phyloP scores from a whole-genome alignment of 2,888 invertebrate species.

The Pherbina coryleti region DNA sequence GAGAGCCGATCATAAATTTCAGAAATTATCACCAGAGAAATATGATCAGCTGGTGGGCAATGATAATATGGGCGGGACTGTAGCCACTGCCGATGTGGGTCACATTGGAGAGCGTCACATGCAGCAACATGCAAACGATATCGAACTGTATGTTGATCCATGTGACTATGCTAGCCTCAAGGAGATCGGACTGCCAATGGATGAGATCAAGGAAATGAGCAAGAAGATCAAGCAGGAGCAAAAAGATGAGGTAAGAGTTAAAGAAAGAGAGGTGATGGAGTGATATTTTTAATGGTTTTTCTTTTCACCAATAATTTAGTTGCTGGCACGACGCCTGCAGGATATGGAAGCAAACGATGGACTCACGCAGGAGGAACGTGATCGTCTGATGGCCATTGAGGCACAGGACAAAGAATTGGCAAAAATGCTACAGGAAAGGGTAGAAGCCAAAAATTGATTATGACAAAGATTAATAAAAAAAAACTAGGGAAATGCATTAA shows the following conservation, averaged over 20 bases:
- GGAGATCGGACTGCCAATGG: slow-evolving; percentile 71
- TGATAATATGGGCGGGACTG: slow-evolving; percentile 38
- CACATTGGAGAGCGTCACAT: slow-evolving; percentile 56
- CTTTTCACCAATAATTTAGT: slow-evolving; percentile 69
- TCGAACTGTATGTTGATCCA: slow-evolving; percentile 66
- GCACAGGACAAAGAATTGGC: slow-evolving; percentile 85
- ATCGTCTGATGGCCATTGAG: slow-evolving; percentile 80
- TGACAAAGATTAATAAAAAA: too few relatives aligned
- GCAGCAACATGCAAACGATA: slow-evolving; percentile 63
- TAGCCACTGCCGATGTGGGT: slow-evolving; percentile 36
- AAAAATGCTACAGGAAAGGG: slow-evolving; percentile 79
- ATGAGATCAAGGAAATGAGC: slow-evolving; percentile 73
- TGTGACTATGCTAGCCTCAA: slow-evolving; percentile 64
- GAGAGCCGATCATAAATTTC: slow-evolving; percentile 65
- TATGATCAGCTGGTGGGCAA: slow-evolving; percentile 65
- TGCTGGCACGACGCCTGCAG: slow-evolving; percentile 81
- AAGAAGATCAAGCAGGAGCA: slow-evolving; percentile 77
- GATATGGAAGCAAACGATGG: slow-evolving; percentile 78
- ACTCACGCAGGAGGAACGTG: slow-evolving; percentile 71
- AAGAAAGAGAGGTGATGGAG: neutral
- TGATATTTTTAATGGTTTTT: neutral
- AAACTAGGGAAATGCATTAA: neutral
- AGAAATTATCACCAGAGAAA: slow-evolving; percentile 66
- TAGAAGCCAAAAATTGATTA: too few relatives aligned
- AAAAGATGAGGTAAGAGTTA: slow-evolving; percentile 76